Base-by-base conservation (phyloP, 2,113 vertebrate species). In the Lasiurus borealis region DNA sequence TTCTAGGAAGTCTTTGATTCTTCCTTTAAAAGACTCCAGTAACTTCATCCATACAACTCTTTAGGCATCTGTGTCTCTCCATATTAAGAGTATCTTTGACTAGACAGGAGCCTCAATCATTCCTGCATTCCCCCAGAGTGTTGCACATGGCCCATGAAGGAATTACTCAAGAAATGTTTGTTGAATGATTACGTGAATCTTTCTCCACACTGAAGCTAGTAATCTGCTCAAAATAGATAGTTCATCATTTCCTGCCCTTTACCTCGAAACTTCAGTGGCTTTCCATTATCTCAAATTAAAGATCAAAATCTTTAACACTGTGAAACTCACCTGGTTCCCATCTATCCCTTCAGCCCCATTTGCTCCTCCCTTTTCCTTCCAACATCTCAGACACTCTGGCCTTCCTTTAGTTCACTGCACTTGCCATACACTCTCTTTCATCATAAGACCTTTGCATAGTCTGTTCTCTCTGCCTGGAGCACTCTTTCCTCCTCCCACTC, bases 91-190 rank as follows among this genome's bases (percentile, higher is more conserved):
- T 92, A 80, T 34, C 46, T 76, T 78, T 52, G 40, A 11, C 50
- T 14, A 46, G 40, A 40, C 29, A 77, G 59, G 71, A 77, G 19
- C 72, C 3, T 84, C 59, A 82, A 7, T 88, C 40, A 48, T 57
- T 64, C 29, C 88, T 85, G 9, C 46, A 23, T 78, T 64, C 21
- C 59, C 76, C 68, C 75, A 72, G 68, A 40, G 44, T 77, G 52
- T 48, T 50, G 62, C 89, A 34, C 16, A 54, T 21, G 85, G 73
- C 10, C 88, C 69, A 71, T 54, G 50, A 85, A 80, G 64, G 50
- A 93, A 72, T 82, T 59, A 93, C 76, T 94, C 50, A 73, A 36
- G 36, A 90, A 87, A 91, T 87, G n/a, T 80, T 94, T 91, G 19
- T 34, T 80, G 36, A 88, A 75, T 83, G 77, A 85, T 64, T 12